Evolutionary conservation across 2,797 vertebrate species (phyloP), one percentile per base, ranked within the genome.

Genomic region (Leptatherina wallacei): DNA sequence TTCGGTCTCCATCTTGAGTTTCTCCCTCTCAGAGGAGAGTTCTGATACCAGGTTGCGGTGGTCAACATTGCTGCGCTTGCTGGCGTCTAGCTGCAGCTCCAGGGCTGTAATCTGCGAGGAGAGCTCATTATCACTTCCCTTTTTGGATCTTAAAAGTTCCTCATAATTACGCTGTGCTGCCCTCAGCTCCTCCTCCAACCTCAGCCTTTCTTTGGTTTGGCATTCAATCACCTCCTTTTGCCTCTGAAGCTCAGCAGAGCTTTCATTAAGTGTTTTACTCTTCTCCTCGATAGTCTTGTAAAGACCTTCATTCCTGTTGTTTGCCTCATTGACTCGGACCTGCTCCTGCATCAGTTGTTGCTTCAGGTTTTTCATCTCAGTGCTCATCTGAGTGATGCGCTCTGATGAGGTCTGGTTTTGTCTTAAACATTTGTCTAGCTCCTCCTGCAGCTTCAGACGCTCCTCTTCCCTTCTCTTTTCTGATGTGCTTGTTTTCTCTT

Each of bases 1-100:
- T 93, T 97, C 96, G 93, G 97, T 95, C 96, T 99, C 97, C 96
- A 96, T 91, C 94, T 94, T 97, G 93, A 99, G 96, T 92, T 96
- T 97, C 92, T 98, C 96, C 92, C 96, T 96, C 94, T 98, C 97
- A 81, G 95, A 95, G 85, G 98, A 96, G 81, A 98, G 96, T 88
- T 98, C 96, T 87, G 96, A 96, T 89, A 97, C 93, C 91, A 98
- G 94, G 78, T 93, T 95, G 93, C 95, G 94, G 83, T 96, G 96
- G 82, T 99, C 97, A 88, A 94, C 71, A 75, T 94, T 94, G 78
- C 93, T 95, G 85, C 93, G 94, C 91, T 93, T 95, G 91, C 94
- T 97, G 71, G 93, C 93, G 85, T 98, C 93, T 66, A 99, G 95
- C 86, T 98, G 96, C 81, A 93, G 94, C 88, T 96, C 94, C 81